Conservation (phyloP, 2,888 invertebrate species). For the Neocrepidodera transversa region DNA sequence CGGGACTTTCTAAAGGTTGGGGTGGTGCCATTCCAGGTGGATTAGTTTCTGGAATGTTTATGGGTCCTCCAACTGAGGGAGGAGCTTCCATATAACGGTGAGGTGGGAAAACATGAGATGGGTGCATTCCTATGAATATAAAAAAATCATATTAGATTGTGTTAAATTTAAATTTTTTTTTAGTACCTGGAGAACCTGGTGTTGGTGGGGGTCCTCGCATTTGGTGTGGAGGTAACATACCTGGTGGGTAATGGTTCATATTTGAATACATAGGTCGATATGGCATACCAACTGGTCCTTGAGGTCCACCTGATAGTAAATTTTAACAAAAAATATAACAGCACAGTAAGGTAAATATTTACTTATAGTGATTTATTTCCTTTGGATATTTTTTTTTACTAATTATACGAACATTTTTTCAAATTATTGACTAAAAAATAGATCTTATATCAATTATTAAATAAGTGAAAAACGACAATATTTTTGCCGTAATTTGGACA, state of each 20-base stretch:
- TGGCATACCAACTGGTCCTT: conserved; percentile 39
- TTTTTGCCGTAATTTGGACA: too few species aligned
- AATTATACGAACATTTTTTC: too few species aligned
- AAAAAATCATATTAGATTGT: background rate
- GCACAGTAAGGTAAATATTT: too few species aligned
- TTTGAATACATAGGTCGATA: conserved; percentile 49
- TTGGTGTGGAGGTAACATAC: conserved; percentile 35
- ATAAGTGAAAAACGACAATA: too few species aligned
- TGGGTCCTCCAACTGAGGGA: conserved; percentile 64
- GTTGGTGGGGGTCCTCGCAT: conserved; percentile 29
- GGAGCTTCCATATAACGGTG: conserved; percentile 65
- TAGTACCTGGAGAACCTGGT: conserved; percentile 33
- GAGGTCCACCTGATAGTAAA: conserved; percentile 35
- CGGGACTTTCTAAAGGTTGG: conserved; percentile 57
- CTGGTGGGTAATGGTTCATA: conserved; percentile 49
- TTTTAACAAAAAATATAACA: background rate
- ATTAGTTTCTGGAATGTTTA: conserved; percentile 56
- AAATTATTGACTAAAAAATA: too few species aligned
- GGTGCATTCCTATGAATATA: conserved; percentile 42
- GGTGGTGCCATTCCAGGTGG: conserved; percentile 54
- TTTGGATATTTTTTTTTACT: too few species aligned
- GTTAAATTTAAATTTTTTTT: too few species aligned
- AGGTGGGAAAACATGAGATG: conserved; percentile 60
- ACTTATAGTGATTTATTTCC: too few species aligned
- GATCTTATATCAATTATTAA: too few species aligned